These are phyloP conservation scores for Ptyas mucosa DNA, from an alignment of 2,113 vertebrate species.

Conservation along the genomic window DNA sequence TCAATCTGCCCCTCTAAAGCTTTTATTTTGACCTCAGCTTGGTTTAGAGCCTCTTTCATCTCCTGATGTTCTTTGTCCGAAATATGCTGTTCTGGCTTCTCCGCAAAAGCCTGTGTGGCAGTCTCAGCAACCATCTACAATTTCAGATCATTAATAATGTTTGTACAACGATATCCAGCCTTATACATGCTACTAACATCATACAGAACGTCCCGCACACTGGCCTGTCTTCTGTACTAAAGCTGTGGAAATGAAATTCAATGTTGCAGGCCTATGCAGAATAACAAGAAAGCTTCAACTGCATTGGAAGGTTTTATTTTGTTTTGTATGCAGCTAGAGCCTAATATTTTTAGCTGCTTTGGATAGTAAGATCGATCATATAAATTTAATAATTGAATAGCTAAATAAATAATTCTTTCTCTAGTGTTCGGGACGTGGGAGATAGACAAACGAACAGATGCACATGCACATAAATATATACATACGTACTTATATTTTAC, in stretches of 20 bases:
- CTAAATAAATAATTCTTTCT: neutral
- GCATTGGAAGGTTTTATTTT: neutral
- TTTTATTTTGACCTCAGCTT: constrained; percentile 80
- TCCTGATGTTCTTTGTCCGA: constrained; percentile 86
- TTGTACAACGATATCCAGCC: neutral
- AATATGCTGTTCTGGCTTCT: constrained; percentile 81
- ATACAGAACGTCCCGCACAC: neutral
- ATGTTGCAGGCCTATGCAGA: neutral
- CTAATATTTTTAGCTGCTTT: neutral
- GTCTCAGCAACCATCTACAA: constrained; percentile 79
- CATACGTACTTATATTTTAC: neutral
- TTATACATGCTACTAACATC: neutral
- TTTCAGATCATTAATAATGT: neutral
- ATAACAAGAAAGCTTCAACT: neutral
- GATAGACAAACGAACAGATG: neutral
- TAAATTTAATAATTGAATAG: neutral
- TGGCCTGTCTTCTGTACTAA: neutral
- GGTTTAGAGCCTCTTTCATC: constrained; percentile 78
- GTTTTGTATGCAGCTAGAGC: neutral
- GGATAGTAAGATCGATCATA: neutral
- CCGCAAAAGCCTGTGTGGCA: constrained; percentile 75
- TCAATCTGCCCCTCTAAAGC: constrained; percentile 85
- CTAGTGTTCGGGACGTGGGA: neutral
- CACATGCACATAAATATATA: neutral
- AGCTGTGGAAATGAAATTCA: neutral